Conservation (phyloP, 1,140 invertebrate genomes). For the Drosophila rufa region DNA sequence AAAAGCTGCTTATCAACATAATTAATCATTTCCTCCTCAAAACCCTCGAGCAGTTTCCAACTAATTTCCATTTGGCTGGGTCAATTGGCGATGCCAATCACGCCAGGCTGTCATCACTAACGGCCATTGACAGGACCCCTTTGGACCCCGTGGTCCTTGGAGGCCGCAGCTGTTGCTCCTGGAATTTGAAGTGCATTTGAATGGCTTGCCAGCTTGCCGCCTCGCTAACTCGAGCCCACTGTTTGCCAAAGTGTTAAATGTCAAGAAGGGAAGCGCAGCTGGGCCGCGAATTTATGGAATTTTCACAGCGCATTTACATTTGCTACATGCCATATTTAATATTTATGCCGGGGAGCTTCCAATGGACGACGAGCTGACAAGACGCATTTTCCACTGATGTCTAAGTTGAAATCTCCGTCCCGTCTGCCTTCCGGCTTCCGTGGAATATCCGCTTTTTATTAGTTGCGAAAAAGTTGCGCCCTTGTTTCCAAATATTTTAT, state of each 20-base stretch:
- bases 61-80: background rate
- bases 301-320: slow-evolving; percentile 77
- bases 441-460: slow-evolving; percentile 65
- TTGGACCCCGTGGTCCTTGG: background rate
- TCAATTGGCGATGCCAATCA: slow-evolving; percentile 18
- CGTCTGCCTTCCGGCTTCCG: slow-evolving; percentile 4
- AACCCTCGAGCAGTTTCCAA: slow-evolving; percentile 1
- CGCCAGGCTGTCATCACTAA: slow-evolving; percentile 41
- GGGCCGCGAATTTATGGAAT: slow-evolving; percentile 72
- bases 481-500: slow-evolving; percentile 53
- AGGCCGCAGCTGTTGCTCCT: slow-evolving; percentile 78
- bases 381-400: slow-evolving; percentile 59
- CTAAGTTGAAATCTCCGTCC: slow-evolving; percentile 5
- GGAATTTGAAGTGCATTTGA: slow-evolving; percentile 82
- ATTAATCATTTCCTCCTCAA: slow-evolving; percentile 25
- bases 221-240: slow-evolving; percentile 36
- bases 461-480: slow-evolving; percentile 49
- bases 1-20: background rate
- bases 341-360: slow-evolving; percentile 54
- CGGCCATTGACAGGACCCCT: slow-evolving; percentile 23
- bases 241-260: slow-evolving; percentile 83
- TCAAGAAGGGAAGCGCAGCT: slow-evolving; percentile 72
- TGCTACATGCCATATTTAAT: slow-evolving; percentile 78
- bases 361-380: slow-evolving; percentile 55
- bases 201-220: slow-evolving; percentile 54